phyloP scores from a whole-genome alignment of 2,888 invertebrate genomes.

The Rhyacophila evoluta region DNA sequence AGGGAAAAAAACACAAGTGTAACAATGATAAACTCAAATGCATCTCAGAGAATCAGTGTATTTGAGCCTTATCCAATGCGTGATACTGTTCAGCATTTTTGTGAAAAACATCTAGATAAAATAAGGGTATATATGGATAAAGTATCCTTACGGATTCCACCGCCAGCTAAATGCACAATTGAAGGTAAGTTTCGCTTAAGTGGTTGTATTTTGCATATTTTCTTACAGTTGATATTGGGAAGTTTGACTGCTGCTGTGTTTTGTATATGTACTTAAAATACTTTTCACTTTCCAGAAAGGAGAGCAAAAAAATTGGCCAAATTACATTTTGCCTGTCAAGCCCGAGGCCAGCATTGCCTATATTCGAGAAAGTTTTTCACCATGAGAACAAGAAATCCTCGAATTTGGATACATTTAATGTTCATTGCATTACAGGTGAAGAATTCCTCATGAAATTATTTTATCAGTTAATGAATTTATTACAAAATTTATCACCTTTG shows the following conservation, averaged over 20 bases:
- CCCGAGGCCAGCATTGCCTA: conserved; percentile 85
- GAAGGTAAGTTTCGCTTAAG: conserved; percentile 73
- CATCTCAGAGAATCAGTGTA: conserved; percentile 79
- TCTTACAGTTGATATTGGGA: no score
- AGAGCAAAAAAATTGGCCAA: conserved; percentile 89
- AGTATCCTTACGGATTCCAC: conserved; percentile 84
- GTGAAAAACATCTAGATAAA: conserved; percentile 93
- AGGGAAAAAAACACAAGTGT: conserved; percentile 82
- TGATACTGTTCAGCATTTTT: conserved; percentile 94
- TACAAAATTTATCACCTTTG: no score
- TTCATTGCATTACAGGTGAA: conserved; percentile 87
- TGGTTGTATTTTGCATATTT: no score
- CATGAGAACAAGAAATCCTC: conserved; percentile 83
- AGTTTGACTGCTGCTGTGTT: no score
- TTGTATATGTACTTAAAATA: no score
- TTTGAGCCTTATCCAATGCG: conserved; percentile 93
- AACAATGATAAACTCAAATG: conserved; percentile 76
- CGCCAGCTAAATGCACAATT: conserved; percentile 93
- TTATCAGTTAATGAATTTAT: no score
- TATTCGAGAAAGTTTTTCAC: conserved; percentile 85
- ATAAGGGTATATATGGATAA: conserved; percentile 93
- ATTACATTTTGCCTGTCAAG: conserved; percentile 90
- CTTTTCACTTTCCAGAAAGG: conserved; percentile 67
- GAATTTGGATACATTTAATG: conserved; percentile 96
- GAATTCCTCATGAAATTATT: no score